Evolutionary conservation across 2,113 vertebrate genomes (phyloP).

Genomic region (Meriones unguiculatus): DNA sequence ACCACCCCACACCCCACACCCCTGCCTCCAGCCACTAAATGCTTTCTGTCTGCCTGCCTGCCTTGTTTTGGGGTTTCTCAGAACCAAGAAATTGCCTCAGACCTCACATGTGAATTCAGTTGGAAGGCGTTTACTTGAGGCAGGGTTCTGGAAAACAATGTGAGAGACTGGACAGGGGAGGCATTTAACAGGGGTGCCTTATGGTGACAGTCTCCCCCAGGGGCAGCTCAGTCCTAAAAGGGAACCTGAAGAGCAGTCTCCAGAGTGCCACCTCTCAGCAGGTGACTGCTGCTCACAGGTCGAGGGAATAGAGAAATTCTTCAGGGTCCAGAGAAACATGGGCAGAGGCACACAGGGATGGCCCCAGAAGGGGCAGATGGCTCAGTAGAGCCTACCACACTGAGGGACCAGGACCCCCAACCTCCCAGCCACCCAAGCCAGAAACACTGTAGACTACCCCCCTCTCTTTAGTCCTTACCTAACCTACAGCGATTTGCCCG

Average conservation of each 20-base stretch:
- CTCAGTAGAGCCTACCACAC: neutral
- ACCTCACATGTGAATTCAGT: neutral
- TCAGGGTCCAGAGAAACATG: neutral
- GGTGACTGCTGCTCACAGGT: neutral
- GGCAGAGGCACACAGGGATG: neutral
- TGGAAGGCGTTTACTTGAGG: neutral
- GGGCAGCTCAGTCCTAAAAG: neutral
- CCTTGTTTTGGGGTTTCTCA: neutral
- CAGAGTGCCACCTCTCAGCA: rapidly evolving
- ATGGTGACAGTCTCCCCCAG: neutral
- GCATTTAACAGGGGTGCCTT: neutral
- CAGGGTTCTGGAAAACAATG: neutral
- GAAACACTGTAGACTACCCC: neutral
- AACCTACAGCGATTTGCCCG: neutral
- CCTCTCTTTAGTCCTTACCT: neutral
- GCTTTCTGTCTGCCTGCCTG: neutral
- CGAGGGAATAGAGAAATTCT: neutral
- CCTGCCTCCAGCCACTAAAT: neutral
- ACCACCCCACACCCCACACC: neutral
- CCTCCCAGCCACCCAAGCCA: neutral
- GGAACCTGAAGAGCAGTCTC: neutral
- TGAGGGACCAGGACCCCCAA: neutral
- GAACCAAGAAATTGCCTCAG: neutral
- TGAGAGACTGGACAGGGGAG: neutral
- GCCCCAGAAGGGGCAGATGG: rapidly evolving